Evolutionary conservation across 2,888 invertebrate species (phyloP).

Genomic region (Rhaphigaster nebulosa): DNA sequence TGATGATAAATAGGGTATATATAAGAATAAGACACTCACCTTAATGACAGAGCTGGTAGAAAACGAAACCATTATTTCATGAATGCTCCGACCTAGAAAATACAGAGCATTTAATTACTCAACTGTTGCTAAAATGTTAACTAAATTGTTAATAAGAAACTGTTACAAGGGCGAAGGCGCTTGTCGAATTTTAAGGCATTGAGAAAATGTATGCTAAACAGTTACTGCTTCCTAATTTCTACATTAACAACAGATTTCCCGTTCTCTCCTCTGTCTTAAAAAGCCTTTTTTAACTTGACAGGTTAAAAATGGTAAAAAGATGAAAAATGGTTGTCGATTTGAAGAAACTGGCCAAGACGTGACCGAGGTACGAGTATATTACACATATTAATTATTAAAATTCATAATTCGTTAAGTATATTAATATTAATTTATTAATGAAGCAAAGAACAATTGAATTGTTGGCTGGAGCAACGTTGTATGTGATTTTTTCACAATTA

Average conservation of each 20-base stretch:
- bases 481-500: too few relatives aligned
- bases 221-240: neutral
- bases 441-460: too few relatives aligned
- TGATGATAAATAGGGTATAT: too few relatives aligned
- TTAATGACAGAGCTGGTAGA: constrained; percentile 45
- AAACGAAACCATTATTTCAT: constrained; percentile 44
- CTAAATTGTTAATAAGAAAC: neutral
- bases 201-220: neutral
- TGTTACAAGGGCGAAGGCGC: constrained; percentile 5
- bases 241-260: constrained; percentile 8
- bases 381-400: too few relatives aligned
- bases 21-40: neutral
- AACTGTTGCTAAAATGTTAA: constrained; percentile 27
- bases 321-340: too few relatives aligned
- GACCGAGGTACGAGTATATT: too few relatives aligned
- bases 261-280: neutral
- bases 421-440: too few relatives aligned
- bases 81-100: constrained; percentile 40
- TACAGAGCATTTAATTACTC: neutral
- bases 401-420: too few relatives aligned
- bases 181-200: neutral
- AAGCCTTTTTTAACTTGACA: neutral
- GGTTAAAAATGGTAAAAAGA: too few relatives aligned
- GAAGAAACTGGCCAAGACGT: too few relatives aligned
- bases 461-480: too few relatives aligned